A percentile compares a stretch with the other conserved stretches of the same genome.
These are phyloP conservation scores for Fabriciana adippe DNA, from an alignment of 2,888 invertebrate genomes.

Conservation along the genomic window DNA sequence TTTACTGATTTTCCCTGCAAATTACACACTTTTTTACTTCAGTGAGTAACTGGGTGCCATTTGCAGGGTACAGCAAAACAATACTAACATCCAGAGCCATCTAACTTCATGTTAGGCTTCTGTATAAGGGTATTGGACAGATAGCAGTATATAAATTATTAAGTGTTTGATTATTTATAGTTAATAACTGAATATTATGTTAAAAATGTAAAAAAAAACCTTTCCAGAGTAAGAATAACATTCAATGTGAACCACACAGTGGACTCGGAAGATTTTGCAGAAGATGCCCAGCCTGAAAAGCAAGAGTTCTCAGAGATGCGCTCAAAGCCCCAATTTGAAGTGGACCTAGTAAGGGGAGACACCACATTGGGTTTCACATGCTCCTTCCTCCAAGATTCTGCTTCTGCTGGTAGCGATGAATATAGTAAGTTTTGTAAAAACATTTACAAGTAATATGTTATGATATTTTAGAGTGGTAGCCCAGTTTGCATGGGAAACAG, in stretches of 20 bases:
- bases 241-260: conserved; percentile 98
- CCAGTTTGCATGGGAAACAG: too few species aligned
- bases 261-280: conserved; percentile 89
- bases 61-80: conserved; percentile 46
- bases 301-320: conserved; percentile 91
- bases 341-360: conserved; percentile 90
- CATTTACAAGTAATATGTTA: background rate
- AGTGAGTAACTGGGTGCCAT: conserved; percentile 40
- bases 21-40: conserved; percentile 1
- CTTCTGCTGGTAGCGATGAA: conserved; percentile 85
- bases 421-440: conserved; percentile 78
- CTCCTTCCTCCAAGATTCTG: conserved; percentile 87
- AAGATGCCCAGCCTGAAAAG: conserved; percentile 85
- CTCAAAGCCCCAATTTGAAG: conserved; percentile 95
- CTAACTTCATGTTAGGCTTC: conserved; percentile 24
- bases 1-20: background rate
- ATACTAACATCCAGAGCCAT: conserved; percentile 41
- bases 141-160: background rate
- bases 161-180: background rate
- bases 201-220: conserved; percentile 10
- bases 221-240: conserved; percentile 67
- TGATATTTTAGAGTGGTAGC: background rate
- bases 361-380: conserved; percentile 93
- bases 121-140: conserved; percentile 35
- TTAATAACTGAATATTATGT: background rate